Conservation (phyloP, 2,113 vertebrate genomes). For the Melanotaenia duboulayi region DNA sequence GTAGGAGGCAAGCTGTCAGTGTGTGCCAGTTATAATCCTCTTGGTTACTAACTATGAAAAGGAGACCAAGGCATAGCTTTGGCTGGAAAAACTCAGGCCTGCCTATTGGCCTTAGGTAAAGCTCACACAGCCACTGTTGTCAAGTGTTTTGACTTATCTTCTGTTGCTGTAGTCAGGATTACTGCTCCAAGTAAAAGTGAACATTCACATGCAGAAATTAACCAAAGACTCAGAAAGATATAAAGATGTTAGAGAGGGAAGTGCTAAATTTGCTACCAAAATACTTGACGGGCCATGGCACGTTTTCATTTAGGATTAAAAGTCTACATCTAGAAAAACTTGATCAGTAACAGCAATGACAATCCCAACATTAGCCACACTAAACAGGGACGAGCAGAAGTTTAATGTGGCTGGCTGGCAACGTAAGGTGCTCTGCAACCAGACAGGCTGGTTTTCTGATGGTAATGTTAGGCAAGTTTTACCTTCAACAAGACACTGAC, state of each 20-base stretch:
- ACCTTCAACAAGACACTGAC: slow-evolving; percentile 32
- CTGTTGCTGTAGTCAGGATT: slow-evolving; percentile 30
- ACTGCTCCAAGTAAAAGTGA: slow-evolving; percentile 16
- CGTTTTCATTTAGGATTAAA: slow-evolving; percentile 12
- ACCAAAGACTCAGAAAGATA: not conserved
- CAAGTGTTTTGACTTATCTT: slow-evolving; percentile 48
- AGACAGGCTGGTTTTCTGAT: slow-evolving; percentile 61
- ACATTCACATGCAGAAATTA: slow-evolving; percentile 7
- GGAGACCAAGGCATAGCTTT: slow-evolving; percentile 45
- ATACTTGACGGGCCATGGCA: not conserved
- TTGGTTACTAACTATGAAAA: slow-evolving; percentile 54
- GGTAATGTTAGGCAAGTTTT: slow-evolving; percentile 25
- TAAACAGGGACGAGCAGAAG: not conserved
- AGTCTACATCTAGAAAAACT: slow-evolving; percentile 11
- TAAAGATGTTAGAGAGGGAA: not conserved
- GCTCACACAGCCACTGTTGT: slow-evolving; percentile 49
- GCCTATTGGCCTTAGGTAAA: slow-evolving; percentile 61
- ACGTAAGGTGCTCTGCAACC: slow-evolving; percentile 31
- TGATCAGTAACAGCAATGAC: slow-evolving; percentile 24
- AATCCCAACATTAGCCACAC: slow-evolving; percentile 1
- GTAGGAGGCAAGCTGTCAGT: slow-evolving; percentile 33
- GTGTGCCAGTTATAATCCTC: slow-evolving; percentile 58
- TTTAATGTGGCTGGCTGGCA: slow-evolving; percentile 1
- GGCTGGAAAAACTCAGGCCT: slow-evolving; percentile 56
- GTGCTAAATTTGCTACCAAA: not conserved